Conservation (phyloP, 1,140 invertebrate genomes). For the Tyrophagus putrescentiae region DNA sequence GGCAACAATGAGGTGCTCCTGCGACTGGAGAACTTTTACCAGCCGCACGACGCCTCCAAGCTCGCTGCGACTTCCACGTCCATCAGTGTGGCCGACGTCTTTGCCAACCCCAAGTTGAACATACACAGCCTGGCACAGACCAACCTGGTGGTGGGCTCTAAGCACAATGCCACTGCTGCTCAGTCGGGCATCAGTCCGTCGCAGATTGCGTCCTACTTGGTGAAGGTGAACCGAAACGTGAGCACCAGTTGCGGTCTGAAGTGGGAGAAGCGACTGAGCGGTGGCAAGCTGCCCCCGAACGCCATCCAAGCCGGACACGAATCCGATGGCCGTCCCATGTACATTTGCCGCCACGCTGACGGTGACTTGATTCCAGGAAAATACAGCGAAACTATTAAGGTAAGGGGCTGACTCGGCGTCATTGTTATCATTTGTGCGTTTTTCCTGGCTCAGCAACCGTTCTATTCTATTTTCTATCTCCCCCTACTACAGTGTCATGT, state of each 20-base stretch:
- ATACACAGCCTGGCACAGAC: neutral
- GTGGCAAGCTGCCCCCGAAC: neutral
- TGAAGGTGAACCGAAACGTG: neutral
- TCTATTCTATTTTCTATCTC: too few relatives aligned
- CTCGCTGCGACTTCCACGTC: neutral
- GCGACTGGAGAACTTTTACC: conserved; percentile 71
- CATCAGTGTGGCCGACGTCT: neutral
- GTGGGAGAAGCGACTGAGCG: too few relatives aligned
- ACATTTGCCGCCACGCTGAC: neutral
- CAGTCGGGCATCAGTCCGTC: neutral
- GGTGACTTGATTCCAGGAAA: neutral
- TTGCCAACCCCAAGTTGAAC: neutral
- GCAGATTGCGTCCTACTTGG: too few relatives aligned
- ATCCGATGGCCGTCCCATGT: neutral
- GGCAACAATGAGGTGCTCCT: conserved; percentile 49
- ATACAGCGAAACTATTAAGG: neutral
- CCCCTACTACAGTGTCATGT: conserved; percentile 9
- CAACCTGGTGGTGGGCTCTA: neutral
- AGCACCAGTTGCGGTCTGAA: too few relatives aligned
- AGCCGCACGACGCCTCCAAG: conserved; percentile 41
- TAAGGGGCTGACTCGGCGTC: too few relatives aligned
- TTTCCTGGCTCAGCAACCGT: too few relatives aligned
- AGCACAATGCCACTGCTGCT: neutral
- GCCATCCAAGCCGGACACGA: neutral
- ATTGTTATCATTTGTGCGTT: too few relatives aligned